A percentile compares a stretch with the other conserved stretches of the same genome.
Evolutionary conservation across 2,888 invertebrate genomes (phyloP).

Genomic region (Noctuana brunneofusca): DNA sequence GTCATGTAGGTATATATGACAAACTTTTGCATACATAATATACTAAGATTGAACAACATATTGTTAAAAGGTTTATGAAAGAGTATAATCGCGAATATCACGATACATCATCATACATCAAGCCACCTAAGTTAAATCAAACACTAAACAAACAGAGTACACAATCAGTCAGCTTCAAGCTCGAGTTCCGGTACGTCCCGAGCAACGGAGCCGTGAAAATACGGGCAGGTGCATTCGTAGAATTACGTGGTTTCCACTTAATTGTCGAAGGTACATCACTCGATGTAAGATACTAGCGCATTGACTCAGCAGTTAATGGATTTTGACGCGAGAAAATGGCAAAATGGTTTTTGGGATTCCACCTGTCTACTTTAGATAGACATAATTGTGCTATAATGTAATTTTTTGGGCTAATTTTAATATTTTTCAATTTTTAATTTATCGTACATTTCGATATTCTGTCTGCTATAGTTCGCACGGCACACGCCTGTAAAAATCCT

Average conservation of each 20-base stretch:
- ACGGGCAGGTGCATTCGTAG: constrained; percentile 62
- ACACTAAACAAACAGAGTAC: constrained; percentile 32
- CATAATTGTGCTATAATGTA: no score
- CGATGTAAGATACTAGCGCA: constrained; percentile 14
- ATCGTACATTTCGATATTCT: no score
- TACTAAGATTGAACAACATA: not conserved
- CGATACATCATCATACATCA: constrained; percentile 9
- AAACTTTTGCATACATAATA: not conserved
- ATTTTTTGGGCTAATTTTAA: no score
- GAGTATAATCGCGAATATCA: no score
- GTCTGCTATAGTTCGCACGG: no score
- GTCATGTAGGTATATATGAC: no score
- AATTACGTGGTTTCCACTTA: constrained; percentile 61
- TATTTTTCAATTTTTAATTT: no score
- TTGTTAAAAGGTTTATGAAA: not conserved
- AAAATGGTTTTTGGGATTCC: no score
- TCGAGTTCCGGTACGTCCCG: constrained; percentile 36
- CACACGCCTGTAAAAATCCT: no score
- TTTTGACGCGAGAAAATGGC: no score
- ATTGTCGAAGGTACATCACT: constrained; percentile 47
- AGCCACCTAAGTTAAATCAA: constrained; percentile 27
- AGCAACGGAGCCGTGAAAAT: constrained; percentile 53
- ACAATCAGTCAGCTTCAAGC: constrained; percentile 49
- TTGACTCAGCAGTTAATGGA: not conserved
- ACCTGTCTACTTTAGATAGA: no score